phyloP scores from a whole-genome alignment of 2,113 vertebrate species.

The Engraulis encrasicolus region DNA sequence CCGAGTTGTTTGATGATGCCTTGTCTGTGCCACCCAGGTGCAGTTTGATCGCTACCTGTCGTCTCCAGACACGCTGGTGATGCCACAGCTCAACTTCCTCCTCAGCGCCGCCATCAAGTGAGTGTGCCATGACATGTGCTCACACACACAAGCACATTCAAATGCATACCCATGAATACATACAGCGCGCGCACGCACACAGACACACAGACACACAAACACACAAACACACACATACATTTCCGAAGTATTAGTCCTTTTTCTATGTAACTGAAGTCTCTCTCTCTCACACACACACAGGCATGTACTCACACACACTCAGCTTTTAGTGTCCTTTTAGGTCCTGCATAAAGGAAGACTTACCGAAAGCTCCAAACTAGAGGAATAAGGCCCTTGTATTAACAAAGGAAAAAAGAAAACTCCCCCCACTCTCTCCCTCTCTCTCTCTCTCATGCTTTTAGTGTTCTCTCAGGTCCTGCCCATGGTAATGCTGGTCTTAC shows the following conservation, averaged over 20 bases:
- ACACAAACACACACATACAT: too few species aligned
- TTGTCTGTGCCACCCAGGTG: conserved; percentile 70
- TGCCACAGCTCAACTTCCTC: conserved; percentile 95
- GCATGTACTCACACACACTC: too few species aligned
- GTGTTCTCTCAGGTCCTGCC: too few species aligned
- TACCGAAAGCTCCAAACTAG: background rate
- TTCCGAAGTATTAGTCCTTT: too few species aligned
- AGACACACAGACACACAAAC: background rate
- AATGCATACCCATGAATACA: too few species aligned
- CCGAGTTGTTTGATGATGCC: background rate
- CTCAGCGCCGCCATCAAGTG: conserved; percentile 95
- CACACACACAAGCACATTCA: background rate
- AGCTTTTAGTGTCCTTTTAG: background rate
- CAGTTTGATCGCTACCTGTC: conserved; percentile 97
- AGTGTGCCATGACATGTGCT: conserved; percentile 62
- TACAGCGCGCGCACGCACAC: too few species aligned
- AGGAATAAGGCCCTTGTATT: background rate
- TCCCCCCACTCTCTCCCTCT: too few species aligned
- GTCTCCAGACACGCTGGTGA: conserved; percentile 89
- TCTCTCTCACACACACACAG: background rate
- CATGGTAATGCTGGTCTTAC: too few species aligned
- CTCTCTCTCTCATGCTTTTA: too few species aligned
- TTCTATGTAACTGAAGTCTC: too few species aligned
- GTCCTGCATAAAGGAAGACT: background rate
- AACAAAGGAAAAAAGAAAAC: too few species aligned